Conservation (phyloP, 2,888 invertebrate genomes). For the Euplexia lucipara region DNA sequence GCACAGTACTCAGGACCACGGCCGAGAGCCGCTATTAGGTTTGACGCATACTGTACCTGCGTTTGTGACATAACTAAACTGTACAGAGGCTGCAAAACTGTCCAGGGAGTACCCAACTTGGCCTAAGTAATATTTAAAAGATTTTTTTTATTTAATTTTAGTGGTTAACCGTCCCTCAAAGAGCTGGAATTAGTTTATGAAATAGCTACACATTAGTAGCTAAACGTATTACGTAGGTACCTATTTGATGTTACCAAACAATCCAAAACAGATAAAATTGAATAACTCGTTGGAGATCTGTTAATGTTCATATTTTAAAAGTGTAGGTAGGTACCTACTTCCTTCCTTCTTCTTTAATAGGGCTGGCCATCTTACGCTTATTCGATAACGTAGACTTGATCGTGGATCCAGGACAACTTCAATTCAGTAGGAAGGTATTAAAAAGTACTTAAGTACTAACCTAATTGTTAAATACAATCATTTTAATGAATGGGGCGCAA, state of each 20-base stretch:
- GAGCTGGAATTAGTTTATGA: constrained; percentile 14
- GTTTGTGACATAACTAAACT: constrained; percentile 7
- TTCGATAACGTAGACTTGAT: background rate
- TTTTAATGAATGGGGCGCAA: background rate
- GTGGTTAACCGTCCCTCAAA: constrained; percentile 36
- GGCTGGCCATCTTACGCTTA: background rate
- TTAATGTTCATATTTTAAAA: background rate
- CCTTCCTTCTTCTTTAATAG: too few species aligned
- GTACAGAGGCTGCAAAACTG: constrained; percentile 17
- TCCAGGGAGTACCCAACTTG: constrained; percentile 27
- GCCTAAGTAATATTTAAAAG: constrained; percentile 44
- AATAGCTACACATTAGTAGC: background rate
- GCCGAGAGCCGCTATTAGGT: too few species aligned
- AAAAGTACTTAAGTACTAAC: background rate
- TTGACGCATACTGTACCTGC: background rate
- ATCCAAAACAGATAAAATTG: background rate
- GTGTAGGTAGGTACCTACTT: background rate
- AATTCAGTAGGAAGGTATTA: too few species aligned
- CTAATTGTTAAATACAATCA: background rate
- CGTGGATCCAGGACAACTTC: constrained; percentile 1
- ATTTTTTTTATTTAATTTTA: constrained; percentile 9
- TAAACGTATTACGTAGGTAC: background rate
- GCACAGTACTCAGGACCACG: too few species aligned
- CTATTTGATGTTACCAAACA: background rate
- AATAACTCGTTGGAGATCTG: constrained; percentile 6